Evolutionary conservation across 2,113 vertebrate genomes (phyloP), one percentile per base, ranked within the genome.

Genomic region (Tenrec ecaudatus): DNA sequence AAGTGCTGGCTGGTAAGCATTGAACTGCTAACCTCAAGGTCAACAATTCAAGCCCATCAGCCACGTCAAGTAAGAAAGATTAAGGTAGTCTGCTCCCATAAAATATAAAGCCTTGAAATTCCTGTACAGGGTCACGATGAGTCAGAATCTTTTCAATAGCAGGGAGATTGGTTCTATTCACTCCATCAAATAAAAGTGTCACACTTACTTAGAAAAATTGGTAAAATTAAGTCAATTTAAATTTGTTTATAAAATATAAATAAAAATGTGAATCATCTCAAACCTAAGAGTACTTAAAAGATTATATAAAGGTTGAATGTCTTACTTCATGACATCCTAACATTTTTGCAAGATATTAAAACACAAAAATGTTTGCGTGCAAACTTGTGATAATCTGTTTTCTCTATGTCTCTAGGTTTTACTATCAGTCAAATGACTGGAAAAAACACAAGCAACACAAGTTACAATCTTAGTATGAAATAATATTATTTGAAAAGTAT

Each of bases 401-500:
- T 86, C 14, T 94, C 80, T 68, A 81, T 5, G 80, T 1, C 3
- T 36, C 66, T 89, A 94, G 57, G 20, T 27, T 88, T 8, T 90
- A 11, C 66, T 3, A 81, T 90, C 58, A 93, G 60, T 77, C 10
- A 47, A 47, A 47, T 60, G 58, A 8, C 15, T 58, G 16, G 8
- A 58, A 60, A 8, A 60, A 60, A 60, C 3, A 60, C 20, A 47
- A 47, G 43, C 43, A 17, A 95, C 88, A 96, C 36, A 12, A 94
- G 33, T 89, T 84, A 88, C 15, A 0, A 64, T 47, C 43, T 77
- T 87, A 77, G 38, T 20, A 88, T 89, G 82, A 94, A 82, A 95
- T 68, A 90, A 93, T 87, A 92, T 86, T 47, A 76, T 90, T 62
- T 83, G 87, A 81, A 7, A 73, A 87, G 88, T 33, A 88, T 47